A percentile compares a stretch with the other conserved stretches of the same genome.
Evolutionary conservation across 2,113 vertebrate genomes (phyloP).

Genomic region (Proteles cristata): DNA sequence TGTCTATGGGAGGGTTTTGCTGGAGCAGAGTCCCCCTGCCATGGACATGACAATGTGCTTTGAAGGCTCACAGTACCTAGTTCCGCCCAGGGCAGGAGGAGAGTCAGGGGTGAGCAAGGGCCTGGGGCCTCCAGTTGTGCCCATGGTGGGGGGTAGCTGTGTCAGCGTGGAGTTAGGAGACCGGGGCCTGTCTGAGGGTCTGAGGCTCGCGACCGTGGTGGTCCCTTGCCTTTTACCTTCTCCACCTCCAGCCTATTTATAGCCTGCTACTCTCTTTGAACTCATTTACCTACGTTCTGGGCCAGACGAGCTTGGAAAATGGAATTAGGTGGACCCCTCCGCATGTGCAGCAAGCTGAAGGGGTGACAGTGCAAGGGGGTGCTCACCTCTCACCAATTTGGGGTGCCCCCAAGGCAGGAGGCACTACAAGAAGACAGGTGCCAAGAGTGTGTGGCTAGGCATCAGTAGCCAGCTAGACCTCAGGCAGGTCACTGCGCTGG

Average conservation of each 20-base stretch:
- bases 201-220: background rate
- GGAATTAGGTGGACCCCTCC: background rate
- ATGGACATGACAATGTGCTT: accelerated
- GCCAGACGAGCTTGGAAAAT: background rate
- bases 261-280: background rate
- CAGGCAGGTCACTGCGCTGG: background rate
- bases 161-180: accelerated
- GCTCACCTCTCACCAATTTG: background rate
- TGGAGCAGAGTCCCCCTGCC: background rate
- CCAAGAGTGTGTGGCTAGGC: accelerated
- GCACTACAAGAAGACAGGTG: background rate
- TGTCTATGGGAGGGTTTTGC: background rate
- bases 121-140: background rate
- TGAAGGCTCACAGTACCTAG: background rate
- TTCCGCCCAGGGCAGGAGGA: accelerated
- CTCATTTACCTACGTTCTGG: background rate
- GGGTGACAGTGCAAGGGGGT: background rate
- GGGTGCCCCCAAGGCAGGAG: background rate
- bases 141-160: background rate
- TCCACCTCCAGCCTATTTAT: slow-evolving; percentile 46
- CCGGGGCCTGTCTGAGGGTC: background rate
- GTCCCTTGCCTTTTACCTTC: background rate
- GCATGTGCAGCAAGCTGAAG: background rate
- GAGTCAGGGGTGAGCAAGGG: background rate
- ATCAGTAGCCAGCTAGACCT: background rate